Evolutionary conservation across 53 echinoderm and acorn worm genomes (phyloP).

Genomic region (Zoroaster sp.): DNA sequence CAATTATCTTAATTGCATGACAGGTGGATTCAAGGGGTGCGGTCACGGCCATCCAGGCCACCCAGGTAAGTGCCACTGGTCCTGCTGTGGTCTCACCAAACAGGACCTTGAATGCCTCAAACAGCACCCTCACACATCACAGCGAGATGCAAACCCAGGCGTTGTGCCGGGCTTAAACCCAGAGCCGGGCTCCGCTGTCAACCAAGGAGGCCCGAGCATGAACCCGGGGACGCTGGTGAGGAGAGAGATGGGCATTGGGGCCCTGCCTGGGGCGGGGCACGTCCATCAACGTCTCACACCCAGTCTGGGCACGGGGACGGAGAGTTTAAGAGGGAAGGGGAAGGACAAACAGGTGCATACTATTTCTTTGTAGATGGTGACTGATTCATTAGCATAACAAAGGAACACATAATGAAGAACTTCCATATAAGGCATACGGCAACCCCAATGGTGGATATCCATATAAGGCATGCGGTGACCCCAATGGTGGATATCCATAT

Average conservation of each 20-base stretch:
- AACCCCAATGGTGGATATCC: too few relatives aligned
- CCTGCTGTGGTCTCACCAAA: slow-evolving; percentile 76
- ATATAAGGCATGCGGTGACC: too few relatives aligned
- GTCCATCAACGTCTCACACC: background rate
- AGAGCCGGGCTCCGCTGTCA: background rate
- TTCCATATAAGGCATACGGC: too few relatives aligned
- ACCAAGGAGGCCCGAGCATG: background rate
- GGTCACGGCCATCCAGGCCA: slow-evolving; percentile 93
- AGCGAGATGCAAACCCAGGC: background rate
- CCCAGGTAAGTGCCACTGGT: slow-evolving; percentile 97
- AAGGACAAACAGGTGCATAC: slow-evolving; percentile 35
- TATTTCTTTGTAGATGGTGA: background rate
- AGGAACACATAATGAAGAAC: too few relatives aligned
- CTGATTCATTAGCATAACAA: too few relatives aligned
- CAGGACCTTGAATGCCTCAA: slow-evolving; percentile 56
- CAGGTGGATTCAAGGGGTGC: slow-evolving; percentile 96
- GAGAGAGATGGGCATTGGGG: background rate
- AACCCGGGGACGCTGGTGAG: background rate
- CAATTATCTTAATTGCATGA: background rate
- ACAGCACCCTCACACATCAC: slow-evolving; percentile 24
- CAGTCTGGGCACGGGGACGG: background rate
- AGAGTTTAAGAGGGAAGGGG: slow-evolving; percentile 1
- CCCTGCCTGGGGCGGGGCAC: background rate
- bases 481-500: too few relatives aligned
- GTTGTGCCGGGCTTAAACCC: background rate